phyloP scores from a whole-genome alignment of 2,797 vertebrate species.

The Neosilurus mollespiculum region DNA sequence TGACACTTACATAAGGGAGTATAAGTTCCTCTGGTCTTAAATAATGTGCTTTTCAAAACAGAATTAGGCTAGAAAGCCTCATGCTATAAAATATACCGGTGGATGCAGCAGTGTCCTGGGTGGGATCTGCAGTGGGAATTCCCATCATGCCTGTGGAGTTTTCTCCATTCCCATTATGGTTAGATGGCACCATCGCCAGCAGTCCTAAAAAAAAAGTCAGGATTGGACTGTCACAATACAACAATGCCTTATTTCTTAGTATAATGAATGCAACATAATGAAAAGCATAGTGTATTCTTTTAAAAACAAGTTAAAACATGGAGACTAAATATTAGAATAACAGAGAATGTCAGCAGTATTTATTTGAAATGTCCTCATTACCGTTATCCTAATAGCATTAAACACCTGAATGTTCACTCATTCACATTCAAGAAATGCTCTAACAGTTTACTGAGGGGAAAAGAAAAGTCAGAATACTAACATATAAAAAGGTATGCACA shows the following conservation, averaged over 20 bases:
- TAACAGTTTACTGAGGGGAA: neutral
- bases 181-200: conserved; percentile 91
- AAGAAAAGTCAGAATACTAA: neutral
- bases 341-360: neutral
- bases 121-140: conserved; percentile 75
- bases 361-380: neutral
- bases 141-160: conserved; percentile 72
- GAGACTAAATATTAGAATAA: neutral
- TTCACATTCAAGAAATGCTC: neutral
- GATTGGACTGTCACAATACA: neutral
- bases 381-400: neutral
- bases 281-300: neutral
- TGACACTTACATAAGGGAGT: too few relatives aligned
- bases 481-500: too few relatives aligned
- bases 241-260: neutral
- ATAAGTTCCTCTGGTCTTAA: neutral
- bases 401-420: neutral
- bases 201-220: conserved; percentile 76
- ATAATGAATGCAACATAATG: neutral
- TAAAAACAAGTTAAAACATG: neutral
- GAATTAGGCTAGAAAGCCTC: too few relatives aligned
- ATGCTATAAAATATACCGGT: conserved; percentile 68
- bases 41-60: neutral
- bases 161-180: conserved; percentile 78
- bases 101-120: conserved; percentile 67